Conservation (phyloP, 2,888 invertebrate genomes). For the Acanthosepion esculentum region DNA sequence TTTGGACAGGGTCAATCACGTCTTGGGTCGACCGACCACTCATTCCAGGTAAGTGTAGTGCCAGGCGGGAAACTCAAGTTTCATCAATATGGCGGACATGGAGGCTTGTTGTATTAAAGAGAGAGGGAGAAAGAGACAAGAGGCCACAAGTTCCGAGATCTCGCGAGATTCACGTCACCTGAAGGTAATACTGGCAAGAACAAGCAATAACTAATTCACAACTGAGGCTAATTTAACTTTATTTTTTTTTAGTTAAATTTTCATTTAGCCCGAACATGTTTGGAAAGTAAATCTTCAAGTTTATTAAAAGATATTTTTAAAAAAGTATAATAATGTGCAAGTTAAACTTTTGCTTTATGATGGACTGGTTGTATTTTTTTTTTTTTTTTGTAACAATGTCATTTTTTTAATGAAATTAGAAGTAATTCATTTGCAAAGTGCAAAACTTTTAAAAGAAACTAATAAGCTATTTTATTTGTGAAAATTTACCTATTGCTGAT, state of each 20-base stretch:
- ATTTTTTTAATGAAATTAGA: too few species aligned
- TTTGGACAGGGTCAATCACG: slow-evolving; percentile 10
- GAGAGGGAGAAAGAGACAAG: neutral
- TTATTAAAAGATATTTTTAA: neutral
- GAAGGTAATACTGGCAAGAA: neutral
- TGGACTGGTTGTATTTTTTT: too few species aligned
- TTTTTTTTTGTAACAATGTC: too few species aligned
- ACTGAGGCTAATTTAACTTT: neutral
- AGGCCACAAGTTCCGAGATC: neutral
- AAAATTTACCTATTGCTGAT: too few species aligned
- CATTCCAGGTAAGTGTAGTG: slow-evolving; percentile 36
- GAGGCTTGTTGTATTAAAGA: neutral
- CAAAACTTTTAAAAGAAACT: too few species aligned
- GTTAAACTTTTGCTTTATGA: too few species aligned
- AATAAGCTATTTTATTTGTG: too few species aligned
- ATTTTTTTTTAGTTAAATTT: neutral
- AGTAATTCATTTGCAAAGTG: too few species aligned
- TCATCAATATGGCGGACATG: slow-evolving; percentile 42
- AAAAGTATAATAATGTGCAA: neutral
- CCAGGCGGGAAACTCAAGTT: slow-evolving; percentile 38
- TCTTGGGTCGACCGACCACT: slow-evolving; percentile 22
- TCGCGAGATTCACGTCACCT: neutral
- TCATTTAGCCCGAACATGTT: neutral
- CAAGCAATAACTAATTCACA: neutral
- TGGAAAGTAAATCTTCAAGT: neutral